A percentile compares a stretch with the other conserved stretches of the same genome.
Evolutionary conservation across 2,113 vertebrate genomes (phyloP).

Genomic region (Sceloporus tristichus): DNA sequence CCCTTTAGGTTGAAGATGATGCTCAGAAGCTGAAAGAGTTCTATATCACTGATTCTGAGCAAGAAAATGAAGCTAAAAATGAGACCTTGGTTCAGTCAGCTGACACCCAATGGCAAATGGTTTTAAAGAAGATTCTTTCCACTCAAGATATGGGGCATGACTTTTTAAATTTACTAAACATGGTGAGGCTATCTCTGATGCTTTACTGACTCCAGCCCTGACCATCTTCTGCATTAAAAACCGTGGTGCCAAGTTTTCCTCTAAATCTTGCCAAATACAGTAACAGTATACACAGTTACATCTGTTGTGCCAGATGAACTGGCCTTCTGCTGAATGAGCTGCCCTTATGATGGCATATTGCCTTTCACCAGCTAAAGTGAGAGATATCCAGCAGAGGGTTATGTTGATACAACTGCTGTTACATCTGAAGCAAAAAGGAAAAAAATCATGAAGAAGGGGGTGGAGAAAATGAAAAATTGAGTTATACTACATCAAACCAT

Average conservation of each 20-base stretch:
- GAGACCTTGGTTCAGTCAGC: slow-evolving; percentile 58
- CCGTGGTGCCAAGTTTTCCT: too few relatives aligned
- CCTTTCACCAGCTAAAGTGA: too few relatives aligned
- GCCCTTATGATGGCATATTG: too few relatives aligned
- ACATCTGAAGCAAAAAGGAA: too few relatives aligned
- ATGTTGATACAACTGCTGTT: too few relatives aligned
- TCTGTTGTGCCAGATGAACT: too few relatives aligned
- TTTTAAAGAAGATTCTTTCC: slow-evolving; percentile 82
- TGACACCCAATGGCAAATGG: slow-evolving; percentile 78
- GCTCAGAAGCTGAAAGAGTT: slow-evolving; percentile 76
- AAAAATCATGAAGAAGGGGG: too few relatives aligned
- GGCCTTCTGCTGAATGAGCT: too few relatives aligned
- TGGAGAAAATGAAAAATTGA: too few relatives aligned
- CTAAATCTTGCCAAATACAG: background rate
- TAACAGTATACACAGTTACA: background rate
- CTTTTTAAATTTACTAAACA: slow-evolving; percentile 81
- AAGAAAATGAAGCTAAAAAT: slow-evolving; percentile 51
- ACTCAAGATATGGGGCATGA: slow-evolving; percentile 79
- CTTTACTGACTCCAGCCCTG: slow-evolving; percentile 23
- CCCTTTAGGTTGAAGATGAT: slow-evolving; percentile 77
- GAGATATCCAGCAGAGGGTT: too few relatives aligned
- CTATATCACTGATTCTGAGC: slow-evolving; percentile 69
- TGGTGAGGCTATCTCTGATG: slow-evolving; percentile 74
- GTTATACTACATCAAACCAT: too few relatives aligned
- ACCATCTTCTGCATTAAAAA: slow-evolving; percentile 33